These are phyloP conservation scores for Ornithorhynchus anatinus DNA, from an alignment of 2,113 vertebrate genomes.

Conservation along the genomic window DNA sequence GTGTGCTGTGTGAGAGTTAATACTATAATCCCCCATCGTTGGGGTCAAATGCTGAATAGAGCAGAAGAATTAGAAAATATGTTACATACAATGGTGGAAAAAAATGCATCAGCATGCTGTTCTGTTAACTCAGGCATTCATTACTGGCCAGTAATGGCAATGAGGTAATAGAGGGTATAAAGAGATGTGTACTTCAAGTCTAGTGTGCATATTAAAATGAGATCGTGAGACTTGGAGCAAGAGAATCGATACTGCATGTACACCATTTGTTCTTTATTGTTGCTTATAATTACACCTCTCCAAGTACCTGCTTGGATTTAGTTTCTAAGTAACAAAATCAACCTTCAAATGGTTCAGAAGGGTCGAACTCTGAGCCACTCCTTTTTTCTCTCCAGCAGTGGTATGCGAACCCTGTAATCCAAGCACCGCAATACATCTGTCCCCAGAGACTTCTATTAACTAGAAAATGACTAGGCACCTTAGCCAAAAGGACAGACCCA, in stretches of 20 bases:
- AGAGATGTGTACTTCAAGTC: constrained; percentile 54
- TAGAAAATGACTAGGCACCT: constrained; percentile 13
- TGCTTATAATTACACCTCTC: constrained; percentile 18
- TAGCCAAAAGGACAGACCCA: constrained; percentile 29
- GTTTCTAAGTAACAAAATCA: constrained; percentile 29
- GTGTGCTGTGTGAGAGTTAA: constrained; percentile 82
- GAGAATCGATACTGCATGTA: neutral
- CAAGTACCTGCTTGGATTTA: constrained; percentile 37
- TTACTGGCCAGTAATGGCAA: constrained; percentile 55
- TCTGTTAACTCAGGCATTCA: constrained; percentile 65
- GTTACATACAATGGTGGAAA: constrained; percentile 78
- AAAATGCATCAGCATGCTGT: constrained; percentile 76
- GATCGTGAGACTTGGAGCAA: constrained; percentile 20
- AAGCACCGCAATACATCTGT: constrained; percentile 34
- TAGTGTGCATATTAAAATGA: neutral
- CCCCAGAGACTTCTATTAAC: constrained; percentile 38
- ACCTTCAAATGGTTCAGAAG: constrained; percentile 36
- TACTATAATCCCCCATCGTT: constrained; percentile 87
- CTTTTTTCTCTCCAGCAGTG: constrained; percentile 23
- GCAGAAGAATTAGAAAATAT: constrained; percentile 81
- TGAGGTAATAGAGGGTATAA: constrained; percentile 61
- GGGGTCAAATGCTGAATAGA: constrained; percentile 84
- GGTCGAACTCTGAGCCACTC: constrained; percentile 26
- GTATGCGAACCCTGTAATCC: constrained; percentile 43
- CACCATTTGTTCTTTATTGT: neutral